Base-by-base conservation (phyloP, 2,113 vertebrate species). In the Alaudala cheleensis region DNA sequence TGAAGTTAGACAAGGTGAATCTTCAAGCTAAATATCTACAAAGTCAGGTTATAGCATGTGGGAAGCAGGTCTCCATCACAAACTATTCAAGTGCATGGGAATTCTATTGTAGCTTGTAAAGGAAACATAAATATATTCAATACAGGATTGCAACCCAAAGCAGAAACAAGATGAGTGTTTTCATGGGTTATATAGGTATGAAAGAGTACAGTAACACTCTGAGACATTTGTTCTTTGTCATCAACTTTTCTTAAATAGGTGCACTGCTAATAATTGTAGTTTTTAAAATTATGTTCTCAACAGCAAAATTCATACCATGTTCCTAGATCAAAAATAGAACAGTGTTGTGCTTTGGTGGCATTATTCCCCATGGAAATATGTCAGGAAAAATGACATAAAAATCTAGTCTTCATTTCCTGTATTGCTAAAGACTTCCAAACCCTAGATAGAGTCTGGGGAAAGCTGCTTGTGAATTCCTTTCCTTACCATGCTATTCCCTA, bases 181-280 rank as follows among this genome's bases (percentile, higher is more conserved):
- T 69, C 44, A 74, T 45, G 65, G 24, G 15, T 33, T 65, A 24
- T 12, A 42, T 2, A 64, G 13, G 6, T 39, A 50, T 18, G 49
- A 92, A 91, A 85, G 39, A 72, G 66, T 34, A 64, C 25, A 70
- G 45, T 51, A 73, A 69, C 13, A 22, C 16, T 82, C 20, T 50
- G 34, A 92, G 21, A 6, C 9, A 31, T 50, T 61, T 0, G 0
- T 34, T 67, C 31, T n/a, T 79, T 45, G 26, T 53, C 18, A 69
- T 45, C 21, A 71, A 18, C 19, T 24, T 93, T 64, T 85, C 74
- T 72, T 89, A 64, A 65, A 87, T 19, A 65, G 15, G 22, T 60
- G 50, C 4, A 11, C 24, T 76, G 89, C 40, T 79, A 89, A 71
- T 71, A 85, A 64, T 11, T 74, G 8, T 8, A 67, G 12, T 28